These are phyloP conservation scores for Odontamblyopus rebecca DNA, from an alignment of 2,797 vertebrate species.

Conservation along the genomic window DNA sequence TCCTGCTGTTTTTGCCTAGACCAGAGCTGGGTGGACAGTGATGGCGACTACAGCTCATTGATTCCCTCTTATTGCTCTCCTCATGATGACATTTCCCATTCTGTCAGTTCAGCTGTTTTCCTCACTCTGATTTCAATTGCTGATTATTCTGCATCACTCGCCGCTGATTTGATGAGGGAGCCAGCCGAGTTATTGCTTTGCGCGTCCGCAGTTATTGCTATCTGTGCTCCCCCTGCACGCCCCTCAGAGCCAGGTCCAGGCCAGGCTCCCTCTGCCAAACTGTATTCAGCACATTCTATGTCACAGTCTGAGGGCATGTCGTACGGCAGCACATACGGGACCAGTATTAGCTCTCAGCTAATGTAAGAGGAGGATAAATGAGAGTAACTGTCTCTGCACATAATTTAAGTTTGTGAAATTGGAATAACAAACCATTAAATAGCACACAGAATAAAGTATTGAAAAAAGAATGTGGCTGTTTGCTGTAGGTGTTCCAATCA, in stretches of 20 bases:
- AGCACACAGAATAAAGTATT: too few species aligned
- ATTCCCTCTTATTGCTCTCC: slow-evolving; percentile 71
- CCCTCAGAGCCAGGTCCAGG: slow-evolving; percentile 14
- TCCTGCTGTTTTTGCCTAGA: slow-evolving; percentile 34
- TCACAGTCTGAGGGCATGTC: slow-evolving; percentile 27
- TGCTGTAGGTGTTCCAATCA: too few species aligned
- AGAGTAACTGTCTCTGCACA: too few species aligned
- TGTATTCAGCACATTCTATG: slow-evolving; percentile 42
- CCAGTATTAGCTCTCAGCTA: not conserved
- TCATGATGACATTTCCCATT: slow-evolving; percentile 77
- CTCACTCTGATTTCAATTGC: slow-evolving; percentile 71
- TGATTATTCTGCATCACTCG: slow-evolving; percentile 75
- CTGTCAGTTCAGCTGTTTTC: slow-evolving; percentile 74
- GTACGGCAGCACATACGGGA: not conserved
- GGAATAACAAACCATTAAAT: too few species aligned
- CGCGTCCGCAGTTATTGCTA: slow-evolving; percentile 58
- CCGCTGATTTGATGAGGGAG: slow-evolving; percentile 75
- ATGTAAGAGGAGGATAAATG: too few species aligned
- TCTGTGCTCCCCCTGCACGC: slow-evolving; percentile 11
- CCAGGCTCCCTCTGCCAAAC: slow-evolving; percentile 36
- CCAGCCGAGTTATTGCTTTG: slow-evolving; percentile 69
- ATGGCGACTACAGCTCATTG: slow-evolving; percentile 63
- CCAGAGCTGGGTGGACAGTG: slow-evolving; percentile 25
- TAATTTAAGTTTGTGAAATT: too few species aligned
- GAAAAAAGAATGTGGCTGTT: too few species aligned